Percentiles rank a stretch among this genome's conserved stretches.
Conservation (phyloP, 2,113 vertebrate species). For the Nestor notabilis region DNA sequence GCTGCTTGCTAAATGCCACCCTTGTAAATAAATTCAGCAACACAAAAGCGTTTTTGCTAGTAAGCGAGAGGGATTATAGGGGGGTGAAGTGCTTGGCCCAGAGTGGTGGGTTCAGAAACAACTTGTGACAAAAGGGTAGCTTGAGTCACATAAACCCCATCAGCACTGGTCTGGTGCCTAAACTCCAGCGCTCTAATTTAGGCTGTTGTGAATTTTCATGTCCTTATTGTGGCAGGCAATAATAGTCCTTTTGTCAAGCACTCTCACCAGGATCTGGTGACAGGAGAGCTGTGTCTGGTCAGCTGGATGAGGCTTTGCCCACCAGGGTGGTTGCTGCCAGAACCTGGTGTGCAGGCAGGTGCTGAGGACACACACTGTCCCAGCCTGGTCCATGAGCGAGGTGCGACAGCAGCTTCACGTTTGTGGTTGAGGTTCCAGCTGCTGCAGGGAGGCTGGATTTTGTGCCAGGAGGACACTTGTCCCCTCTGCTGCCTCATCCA, state of each 20-base stretch:
- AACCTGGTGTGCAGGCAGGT: neutral
- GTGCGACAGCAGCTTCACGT: accelerated
- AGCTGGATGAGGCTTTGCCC: neutral
- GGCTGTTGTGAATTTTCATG: neutral
- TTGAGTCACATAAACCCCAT: accelerated
- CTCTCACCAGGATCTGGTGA: neutral
- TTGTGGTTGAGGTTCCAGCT: neutral
- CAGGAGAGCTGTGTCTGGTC: neutral
- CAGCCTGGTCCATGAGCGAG: accelerated
- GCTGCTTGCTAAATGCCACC: neutral
- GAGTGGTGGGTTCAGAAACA: neutral
- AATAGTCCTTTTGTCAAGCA: neutral
- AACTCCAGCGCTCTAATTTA: accelerated
- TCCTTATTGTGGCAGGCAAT: neutral
- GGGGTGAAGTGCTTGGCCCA: neutral
- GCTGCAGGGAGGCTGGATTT: neutral
- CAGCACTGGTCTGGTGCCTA: neutral
- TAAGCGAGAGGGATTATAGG: neutral
- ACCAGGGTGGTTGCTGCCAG: accelerated
- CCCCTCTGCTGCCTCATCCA: neutral
- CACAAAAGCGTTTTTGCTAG: accelerated
- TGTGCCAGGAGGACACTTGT: no score
- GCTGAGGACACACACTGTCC: neutral
- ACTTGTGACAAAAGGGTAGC: neutral
- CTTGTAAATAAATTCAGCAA: accelerated